A percentile compares a stretch with the other conserved stretches of the same genome.
Conservation (phyloP, 2,888 invertebrate species). For the Dinocampus coccinellae region DNA sequence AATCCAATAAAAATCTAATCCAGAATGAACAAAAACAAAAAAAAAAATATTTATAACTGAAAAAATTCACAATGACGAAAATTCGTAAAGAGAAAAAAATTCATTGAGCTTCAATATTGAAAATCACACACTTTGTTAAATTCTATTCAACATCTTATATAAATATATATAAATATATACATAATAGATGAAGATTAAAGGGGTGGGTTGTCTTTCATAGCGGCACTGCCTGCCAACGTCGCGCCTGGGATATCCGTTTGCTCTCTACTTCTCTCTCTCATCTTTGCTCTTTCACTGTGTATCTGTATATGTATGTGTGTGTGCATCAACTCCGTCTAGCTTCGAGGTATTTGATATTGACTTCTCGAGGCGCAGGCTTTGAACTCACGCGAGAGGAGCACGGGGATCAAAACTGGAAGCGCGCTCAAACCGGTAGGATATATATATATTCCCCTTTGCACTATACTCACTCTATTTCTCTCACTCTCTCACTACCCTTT, state of each 20-base stretch:
- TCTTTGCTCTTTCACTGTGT: slow-evolving; percentile 28
- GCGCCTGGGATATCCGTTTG: slow-evolving; percentile 37
- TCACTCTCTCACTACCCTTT: slow-evolving; percentile 40
- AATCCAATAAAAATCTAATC: no score
- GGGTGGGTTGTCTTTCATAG: slow-evolving; percentile 25
- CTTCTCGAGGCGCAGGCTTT: slow-evolving; percentile 61
- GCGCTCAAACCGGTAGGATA: neutral
- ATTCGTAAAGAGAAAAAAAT: neutral
- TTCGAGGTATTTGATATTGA: slow-evolving; percentile 69
- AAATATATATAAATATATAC: neutral
- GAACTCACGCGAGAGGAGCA: slow-evolving; percentile 36
- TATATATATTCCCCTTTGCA: slow-evolving; percentile 17
- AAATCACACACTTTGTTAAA: slow-evolving; percentile 30
- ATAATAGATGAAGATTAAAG: slow-evolving; percentile 4
- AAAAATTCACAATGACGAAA: no score
- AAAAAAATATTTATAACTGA: no score
- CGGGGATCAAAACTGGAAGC: slow-evolving; percentile 22
- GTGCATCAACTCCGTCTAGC: slow-evolving; percentile 58
- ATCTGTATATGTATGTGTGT: slow-evolving; percentile 18
- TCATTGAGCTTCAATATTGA: neutral
- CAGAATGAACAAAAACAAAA: no score
- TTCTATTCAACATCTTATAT: slow-evolving; percentile 3
- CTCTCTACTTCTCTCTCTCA: neutral
- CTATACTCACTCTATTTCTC: slow-evolving; percentile 7
- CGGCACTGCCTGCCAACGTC: slow-evolving; percentile 37